Conservation (phyloP, 2,113 vertebrate genomes). For the Trematocara unimaculatum region DNA sequence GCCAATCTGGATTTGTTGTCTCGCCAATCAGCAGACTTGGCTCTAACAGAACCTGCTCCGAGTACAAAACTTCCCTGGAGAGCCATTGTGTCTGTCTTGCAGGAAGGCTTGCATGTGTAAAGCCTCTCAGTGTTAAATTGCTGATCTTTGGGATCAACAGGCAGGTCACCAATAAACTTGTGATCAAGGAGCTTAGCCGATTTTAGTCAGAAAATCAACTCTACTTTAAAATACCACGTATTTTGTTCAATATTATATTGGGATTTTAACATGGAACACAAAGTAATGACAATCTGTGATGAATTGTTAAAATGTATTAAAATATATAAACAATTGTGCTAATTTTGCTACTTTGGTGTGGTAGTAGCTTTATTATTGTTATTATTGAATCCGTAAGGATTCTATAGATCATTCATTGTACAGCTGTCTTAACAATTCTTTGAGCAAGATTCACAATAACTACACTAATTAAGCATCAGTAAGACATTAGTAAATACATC, state of each 20-base stretch:
- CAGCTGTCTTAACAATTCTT: not conserved
- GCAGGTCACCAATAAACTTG: not conserved
- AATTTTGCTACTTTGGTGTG: not conserved
- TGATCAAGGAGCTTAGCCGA: conserved; percentile 4
- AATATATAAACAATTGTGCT: not conserved
- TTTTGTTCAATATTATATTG: not conserved
- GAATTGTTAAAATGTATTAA: not conserved
- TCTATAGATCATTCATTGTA: not conserved
- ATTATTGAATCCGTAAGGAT: rapidly evolving
- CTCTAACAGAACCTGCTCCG: conserved; percentile 32
- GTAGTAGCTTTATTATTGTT: not conserved
- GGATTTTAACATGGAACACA: not conserved
- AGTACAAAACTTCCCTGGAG: conserved; percentile 23
- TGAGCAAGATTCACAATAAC: not conserved
- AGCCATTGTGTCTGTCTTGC: conserved; percentile 17
- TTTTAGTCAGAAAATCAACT: not conserved
- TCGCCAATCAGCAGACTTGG: conserved; percentile 32
- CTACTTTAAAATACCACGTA: not conserved
- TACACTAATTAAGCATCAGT: not conserved
- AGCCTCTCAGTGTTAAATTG: conserved; percentile 8
- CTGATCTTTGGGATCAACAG: conserved; percentile 11
- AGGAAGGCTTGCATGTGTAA: not conserved
- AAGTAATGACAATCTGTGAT: not conserved
- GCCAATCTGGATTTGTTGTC: conserved; percentile 28
- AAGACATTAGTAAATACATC: not conserved